phyloP scores from a whole-genome alignment of 1,140 invertebrate genomes.

The Microplitis demolitor region DNA sequence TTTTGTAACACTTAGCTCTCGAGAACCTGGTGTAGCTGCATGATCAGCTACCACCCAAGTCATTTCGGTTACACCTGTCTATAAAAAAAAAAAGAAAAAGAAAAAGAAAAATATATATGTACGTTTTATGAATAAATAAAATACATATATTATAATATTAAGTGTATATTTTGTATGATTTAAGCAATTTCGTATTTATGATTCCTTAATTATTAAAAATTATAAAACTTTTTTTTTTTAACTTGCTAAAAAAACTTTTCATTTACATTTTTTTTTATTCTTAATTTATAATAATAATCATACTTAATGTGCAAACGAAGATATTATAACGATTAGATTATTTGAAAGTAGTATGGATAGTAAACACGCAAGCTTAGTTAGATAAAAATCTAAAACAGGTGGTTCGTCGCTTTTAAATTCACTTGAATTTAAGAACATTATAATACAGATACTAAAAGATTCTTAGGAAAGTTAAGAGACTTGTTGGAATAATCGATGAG shows the following conservation, averaged over 20 bases:
- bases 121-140: background rate
- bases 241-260: too few species aligned
- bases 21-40: slow-evolving; percentile 68
- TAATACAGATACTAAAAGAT: background rate
- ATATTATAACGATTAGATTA: too few species aligned
- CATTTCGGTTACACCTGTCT: slow-evolving; percentile 77
- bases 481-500: slow-evolving; percentile 3
- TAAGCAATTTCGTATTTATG: too few species aligned
- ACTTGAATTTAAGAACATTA: background rate
- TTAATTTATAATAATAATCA: too few species aligned
- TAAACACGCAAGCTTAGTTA: background rate
- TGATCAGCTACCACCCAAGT: slow-evolving; percentile 87
- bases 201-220: too few species aligned
- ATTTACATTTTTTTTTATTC: too few species aligned
- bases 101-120: background rate
- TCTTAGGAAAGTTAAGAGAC: background rate
- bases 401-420: background rate
- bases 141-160: background rate
- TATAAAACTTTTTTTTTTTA: too few species aligned
- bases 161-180: background rate
- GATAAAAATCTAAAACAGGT: background rate
- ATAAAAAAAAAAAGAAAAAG: slow-evolving; percentile 47
- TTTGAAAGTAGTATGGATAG: too few species aligned
- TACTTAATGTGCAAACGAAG: too few species aligned
- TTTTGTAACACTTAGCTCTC: slow-evolving; percentile 79